Evolutionary conservation across 2,888 invertebrate species (phyloP).

Genomic region (Tolmerus cingulatus): DNA sequence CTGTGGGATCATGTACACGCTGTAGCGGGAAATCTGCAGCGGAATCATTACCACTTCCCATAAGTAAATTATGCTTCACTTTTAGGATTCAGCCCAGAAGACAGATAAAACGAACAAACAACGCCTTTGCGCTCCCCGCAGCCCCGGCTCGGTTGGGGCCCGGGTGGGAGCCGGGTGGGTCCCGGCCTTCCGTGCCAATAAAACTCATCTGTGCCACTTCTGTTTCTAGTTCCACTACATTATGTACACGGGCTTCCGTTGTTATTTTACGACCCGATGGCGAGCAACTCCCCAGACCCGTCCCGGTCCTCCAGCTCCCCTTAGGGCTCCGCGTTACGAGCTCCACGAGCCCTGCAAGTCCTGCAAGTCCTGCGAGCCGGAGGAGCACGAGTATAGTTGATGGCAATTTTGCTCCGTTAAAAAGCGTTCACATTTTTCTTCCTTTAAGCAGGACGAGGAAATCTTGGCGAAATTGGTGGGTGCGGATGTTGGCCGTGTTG

Average conservation of each 20-base stretch:
- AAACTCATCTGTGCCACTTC: constrained; percentile 31
- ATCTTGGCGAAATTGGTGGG: not conserved
- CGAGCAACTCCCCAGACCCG: not conserved
- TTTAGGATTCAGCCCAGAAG: constrained; percentile 1
- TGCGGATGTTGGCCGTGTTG: not conserved
- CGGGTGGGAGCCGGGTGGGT: not conserved
- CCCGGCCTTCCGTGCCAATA: constrained; percentile 8
- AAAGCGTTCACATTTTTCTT: constrained; percentile 32
- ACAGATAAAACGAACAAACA: constrained; percentile 17
- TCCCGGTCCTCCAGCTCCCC: not conserved
- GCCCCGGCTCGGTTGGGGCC: too few relatives aligned
- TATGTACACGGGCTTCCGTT: constrained; percentile 32
- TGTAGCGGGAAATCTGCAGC: not conserved
- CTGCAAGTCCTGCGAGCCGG: not conserved
- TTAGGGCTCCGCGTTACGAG: not conserved
- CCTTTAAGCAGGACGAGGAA: not conserved
- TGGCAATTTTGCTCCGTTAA: constrained; percentile 4
- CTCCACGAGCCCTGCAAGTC: not conserved
- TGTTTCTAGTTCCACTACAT: constrained; percentile 33
- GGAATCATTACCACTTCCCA: constrained; percentile 30
- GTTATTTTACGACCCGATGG: constrained; percentile 25
- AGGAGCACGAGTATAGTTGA: constrained; percentile 2
- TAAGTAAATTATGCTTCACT: constrained; percentile 20
- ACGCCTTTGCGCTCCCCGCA: not conserved
- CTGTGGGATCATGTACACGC: not conserved